These are phyloP conservation scores for Propithecus perrieri DNA, from an alignment of 2,797 vertebrate species.

Conservation along the genomic window DNA sequence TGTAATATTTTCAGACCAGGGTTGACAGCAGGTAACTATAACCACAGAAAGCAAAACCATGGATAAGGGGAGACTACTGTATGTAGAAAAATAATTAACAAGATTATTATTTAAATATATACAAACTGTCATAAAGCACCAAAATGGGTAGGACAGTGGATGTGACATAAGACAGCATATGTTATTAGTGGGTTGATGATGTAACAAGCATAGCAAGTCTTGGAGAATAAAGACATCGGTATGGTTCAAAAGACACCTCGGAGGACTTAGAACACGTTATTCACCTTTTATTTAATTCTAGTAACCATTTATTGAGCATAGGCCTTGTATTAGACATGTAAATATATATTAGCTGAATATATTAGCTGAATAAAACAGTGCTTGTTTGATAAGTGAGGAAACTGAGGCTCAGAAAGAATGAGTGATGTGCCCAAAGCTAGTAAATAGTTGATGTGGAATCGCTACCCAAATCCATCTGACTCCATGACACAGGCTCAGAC, in stretches of 20 bases:
- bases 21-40: neutral
- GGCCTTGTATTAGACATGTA: neutral
- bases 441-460: neutral
- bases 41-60: neutral
- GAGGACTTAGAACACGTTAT: neutral
- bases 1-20: neutral
- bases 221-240: neutral
- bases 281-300: neutral
- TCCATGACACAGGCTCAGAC: neutral
- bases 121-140: neutral
- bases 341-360: neutral
- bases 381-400: neutral
- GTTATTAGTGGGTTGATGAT: neutral
- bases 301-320: neutral
- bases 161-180: neutral
- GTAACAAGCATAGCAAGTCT: neutral
- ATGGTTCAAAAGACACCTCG: neutral
- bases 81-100: neutral
- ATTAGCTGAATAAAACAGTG: neutral
- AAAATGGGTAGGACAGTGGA: neutral
- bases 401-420: neutral
- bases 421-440: neutral
- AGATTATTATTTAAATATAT: neutral
- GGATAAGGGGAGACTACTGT: neutral
- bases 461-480: neutral